phyloP scores from a whole-genome alignment of 1,140 invertebrate genomes.

The Arctopsyche grandis region DNA sequence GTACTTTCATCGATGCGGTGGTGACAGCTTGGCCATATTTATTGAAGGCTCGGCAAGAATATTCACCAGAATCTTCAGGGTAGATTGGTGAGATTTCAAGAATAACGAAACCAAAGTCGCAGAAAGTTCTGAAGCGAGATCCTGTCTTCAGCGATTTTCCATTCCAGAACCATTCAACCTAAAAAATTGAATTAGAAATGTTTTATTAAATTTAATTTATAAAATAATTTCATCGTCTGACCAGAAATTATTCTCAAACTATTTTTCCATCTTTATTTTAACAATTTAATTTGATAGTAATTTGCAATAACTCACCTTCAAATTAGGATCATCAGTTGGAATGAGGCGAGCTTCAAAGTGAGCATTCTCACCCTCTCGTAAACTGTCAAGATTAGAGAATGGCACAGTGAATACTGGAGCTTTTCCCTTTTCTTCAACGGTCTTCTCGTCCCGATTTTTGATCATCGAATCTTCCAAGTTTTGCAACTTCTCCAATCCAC shows the following conservation, averaged over 20 bases:
- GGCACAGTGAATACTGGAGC: constrained; percentile 93
- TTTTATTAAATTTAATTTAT: background rate
- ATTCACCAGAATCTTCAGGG: constrained; percentile 93
- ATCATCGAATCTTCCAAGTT: constrained; percentile 89
- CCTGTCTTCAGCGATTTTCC: constrained; percentile 89
- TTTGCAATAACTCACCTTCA: constrained; percentile 73
- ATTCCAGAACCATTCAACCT: constrained; percentile 96
- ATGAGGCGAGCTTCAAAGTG: constrained; percentile 95
- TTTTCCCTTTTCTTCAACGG: constrained; percentile 77
- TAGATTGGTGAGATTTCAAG: constrained; percentile 95
- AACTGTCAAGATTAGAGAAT: constrained; percentile 83
- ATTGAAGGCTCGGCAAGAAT: constrained; percentile 89
- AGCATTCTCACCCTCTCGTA: constrained; percentile 90
- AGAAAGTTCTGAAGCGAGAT: constrained; percentile 92
- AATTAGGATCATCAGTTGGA: constrained; percentile 92
- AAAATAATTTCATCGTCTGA: no score
- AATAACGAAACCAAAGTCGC: constrained; percentile 95
- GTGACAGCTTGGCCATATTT: constrained; percentile 95
- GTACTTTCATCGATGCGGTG: constrained; percentile 89
- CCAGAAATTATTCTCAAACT: no score
- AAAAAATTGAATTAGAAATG: constrained; percentile 45
- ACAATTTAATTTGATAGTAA: background rate
- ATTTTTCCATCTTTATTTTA: background rate
- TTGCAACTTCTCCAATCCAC: constrained; percentile 91
- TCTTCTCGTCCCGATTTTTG: constrained; percentile 74